Percentiles rank a stretch among this genome's conserved stretches.
These are phyloP conservation scores for Lipotes vexillifer DNA, from an alignment of 2,113 vertebrate species.

Conservation along the genomic window DNA sequence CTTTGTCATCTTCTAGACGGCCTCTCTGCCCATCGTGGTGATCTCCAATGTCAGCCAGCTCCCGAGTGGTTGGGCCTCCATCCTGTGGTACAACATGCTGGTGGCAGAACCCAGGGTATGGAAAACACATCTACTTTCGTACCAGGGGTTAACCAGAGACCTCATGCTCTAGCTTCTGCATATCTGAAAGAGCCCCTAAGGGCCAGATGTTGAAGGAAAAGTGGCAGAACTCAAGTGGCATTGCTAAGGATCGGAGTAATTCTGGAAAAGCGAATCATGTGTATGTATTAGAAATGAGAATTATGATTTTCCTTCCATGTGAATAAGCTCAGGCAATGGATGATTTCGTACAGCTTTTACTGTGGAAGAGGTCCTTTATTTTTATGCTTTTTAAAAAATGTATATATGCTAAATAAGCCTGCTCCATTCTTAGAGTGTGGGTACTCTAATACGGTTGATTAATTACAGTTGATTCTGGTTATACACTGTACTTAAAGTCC, in stretches of 20 bases:
- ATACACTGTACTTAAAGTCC: not conserved
- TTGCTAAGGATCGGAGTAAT: not conserved
- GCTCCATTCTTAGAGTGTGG: not conserved
- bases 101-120: constrained; percentile 91
- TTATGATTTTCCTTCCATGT: not conserved
- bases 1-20: constrained; percentile 80
- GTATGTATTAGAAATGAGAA: not conserved
- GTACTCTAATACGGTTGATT: not conserved
- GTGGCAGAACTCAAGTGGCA: not conserved
- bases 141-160: not conserved
- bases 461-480: not conserved
- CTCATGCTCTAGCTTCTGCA: fast-evolving
- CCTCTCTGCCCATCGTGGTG: constrained; percentile 93
- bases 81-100: constrained; percentile 99
- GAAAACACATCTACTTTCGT: not conserved
- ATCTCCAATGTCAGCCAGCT: constrained; percentile 98
- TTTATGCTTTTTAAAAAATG: not conserved
- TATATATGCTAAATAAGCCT: not conserved
- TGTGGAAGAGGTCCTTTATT: not conserved
- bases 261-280: not conserved
- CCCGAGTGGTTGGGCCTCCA: constrained; percentile 97
- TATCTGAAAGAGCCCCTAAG: not conserved
- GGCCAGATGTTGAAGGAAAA: not conserved
- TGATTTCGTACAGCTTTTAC: not conserved
- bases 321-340: not conserved